Percentiles rank a stretch among this genome's conserved stretches.
Conservation (phyloP, 1,140 invertebrate genomes). For the Marisa cornuarietis region DNA sequence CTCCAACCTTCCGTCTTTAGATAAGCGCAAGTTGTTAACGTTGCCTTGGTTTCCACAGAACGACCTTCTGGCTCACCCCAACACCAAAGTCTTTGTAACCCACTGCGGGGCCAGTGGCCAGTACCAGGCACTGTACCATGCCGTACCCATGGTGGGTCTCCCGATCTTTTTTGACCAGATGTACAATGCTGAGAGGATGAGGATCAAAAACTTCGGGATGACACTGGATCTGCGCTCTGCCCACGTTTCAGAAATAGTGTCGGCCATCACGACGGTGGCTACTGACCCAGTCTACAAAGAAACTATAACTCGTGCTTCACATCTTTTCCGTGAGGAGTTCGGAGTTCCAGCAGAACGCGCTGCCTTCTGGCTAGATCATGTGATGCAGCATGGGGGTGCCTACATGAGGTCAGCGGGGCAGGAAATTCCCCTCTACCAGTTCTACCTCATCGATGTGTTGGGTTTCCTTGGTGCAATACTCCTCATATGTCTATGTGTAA, state of each 20-base stretch:
- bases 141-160: conserved; percentile 70
- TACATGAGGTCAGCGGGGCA: conserved; percentile 35
- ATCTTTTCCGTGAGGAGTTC: neutral
- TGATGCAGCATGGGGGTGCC: conserved; percentile 45
- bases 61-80: conserved; percentile 69
- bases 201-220: conserved; percentile 31
- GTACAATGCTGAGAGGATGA: conserved; percentile 58
- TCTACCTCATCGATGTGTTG: conserved; percentile 40
- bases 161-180: conserved; percentile 77
- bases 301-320: conserved; percentile 35
- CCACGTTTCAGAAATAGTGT: conserved; percentile 42
- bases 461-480: neutral
- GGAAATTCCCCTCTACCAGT: conserved; percentile 40
- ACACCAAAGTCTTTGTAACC: conserved; percentile 42
- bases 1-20: conserved; percentile 10
- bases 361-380: conserved; percentile 40
- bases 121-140: conserved; percentile 46
- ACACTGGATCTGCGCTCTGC: conserved; percentile 36
- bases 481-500: too few relatives aligned
- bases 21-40: conserved; percentile 28
- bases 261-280: conserved; percentile 38
- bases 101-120: conserved; percentile 43
- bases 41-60: conserved; percentile 48
- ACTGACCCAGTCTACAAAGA: conserved; percentile 18
- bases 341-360: conserved; percentile 29